Evolutionary conservation across 37 sponge, comb jelly and placozoan species (phyloP).

Genomic region (Chondrilla cf. caribensis): DNA sequence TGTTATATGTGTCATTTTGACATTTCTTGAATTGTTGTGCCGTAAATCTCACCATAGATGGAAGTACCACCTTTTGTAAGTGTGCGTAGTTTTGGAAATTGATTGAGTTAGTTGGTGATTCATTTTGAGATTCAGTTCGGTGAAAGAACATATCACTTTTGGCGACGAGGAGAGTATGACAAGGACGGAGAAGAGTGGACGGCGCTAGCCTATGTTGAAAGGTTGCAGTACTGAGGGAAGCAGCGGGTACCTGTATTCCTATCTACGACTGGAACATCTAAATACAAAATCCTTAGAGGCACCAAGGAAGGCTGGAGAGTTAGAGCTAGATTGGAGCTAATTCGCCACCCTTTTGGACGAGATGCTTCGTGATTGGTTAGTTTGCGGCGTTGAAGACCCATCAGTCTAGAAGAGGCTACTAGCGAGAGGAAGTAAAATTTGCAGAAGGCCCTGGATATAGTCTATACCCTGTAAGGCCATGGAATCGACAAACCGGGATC

Average conservation of each 20-base stretch:
- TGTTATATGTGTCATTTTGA: too few relatives aligned
- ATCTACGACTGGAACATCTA: conserved; percentile 7
- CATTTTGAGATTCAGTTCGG: too few relatives aligned
- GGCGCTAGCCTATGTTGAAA: conserved; percentile 30
- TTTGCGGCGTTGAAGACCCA: conserved; percentile 32
- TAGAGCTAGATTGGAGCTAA: not conserved
- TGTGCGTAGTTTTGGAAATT: too few relatives aligned
- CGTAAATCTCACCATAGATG: too few relatives aligned
- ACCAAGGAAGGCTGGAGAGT: conserved; percentile 11
- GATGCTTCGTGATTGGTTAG: conserved; percentile 33
- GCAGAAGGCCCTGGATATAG: conserved; percentile 23
- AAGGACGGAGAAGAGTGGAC: conserved; percentile 19
- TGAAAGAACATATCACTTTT: too few relatives aligned
- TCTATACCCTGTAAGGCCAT: conserved; percentile 14
- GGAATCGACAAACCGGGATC: conserved; percentile 12
- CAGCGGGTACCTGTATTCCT: conserved; percentile 5
- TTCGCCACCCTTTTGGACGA: conserved; percentile 16
- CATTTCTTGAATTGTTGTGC: too few relatives aligned
- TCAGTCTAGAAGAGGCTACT: conserved; percentile 23
- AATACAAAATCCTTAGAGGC: conserved; percentile 11
- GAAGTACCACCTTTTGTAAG: too few relatives aligned
- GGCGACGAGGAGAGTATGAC: conserved; percentile 19
- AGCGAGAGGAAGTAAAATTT: conserved; percentile 20
- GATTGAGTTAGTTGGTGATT: too few relatives aligned
- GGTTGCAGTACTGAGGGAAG: conserved; percentile 18